Evolutionary conservation across 2,797 vertebrate genomes (phyloP).

Genomic region (Clarias laeviceps): DNA sequence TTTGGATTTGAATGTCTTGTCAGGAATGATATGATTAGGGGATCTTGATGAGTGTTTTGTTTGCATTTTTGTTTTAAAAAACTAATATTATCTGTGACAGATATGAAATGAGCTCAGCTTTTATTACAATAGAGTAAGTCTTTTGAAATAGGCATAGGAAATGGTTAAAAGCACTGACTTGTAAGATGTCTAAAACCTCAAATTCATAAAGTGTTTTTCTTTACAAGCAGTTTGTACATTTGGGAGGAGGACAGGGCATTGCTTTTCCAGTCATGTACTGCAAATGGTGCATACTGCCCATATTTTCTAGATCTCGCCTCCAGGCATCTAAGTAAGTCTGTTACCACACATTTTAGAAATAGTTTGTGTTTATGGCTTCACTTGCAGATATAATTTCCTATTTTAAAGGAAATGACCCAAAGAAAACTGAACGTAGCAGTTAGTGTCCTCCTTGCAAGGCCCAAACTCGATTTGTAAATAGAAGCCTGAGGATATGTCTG

Average conservation of each 20-base stretch:
- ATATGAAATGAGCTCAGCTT: conserved; percentile 71
- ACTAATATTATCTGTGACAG: conserved; percentile 69
- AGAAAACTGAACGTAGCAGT: conserved; percentile 17
- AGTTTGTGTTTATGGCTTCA: conserved; percentile 11
- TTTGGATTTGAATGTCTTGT: conserved; percentile 74
- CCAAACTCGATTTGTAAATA: conserved; percentile 47
- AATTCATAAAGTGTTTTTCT: background rate
- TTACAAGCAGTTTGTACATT: background rate
- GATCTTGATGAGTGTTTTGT: conserved; percentile 70
- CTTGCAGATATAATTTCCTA: conserved; percentile 18
- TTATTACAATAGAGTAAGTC: conserved; percentile 62
- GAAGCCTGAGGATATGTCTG: conserved; percentile 44
- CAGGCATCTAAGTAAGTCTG: background rate
- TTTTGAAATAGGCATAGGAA: background rate
- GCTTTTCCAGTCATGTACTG: background rate
- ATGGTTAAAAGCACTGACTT: background rate
- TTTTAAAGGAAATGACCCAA: conserved; percentile 35
- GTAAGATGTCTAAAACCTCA: background rate
- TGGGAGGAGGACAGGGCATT: background rate
- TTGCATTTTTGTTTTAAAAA: conserved; percentile 65
- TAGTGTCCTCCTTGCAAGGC: conserved; percentile 17
- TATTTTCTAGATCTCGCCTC: conserved; percentile 9
- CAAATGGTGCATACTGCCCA: background rate
- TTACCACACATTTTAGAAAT: background rate
- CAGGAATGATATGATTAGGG: conserved; percentile 69